These are phyloP conservation scores for Pharmacophagus antenor DNA, from an alignment of 2,888 invertebrate genomes.

Conservation along the genomic window DNA sequence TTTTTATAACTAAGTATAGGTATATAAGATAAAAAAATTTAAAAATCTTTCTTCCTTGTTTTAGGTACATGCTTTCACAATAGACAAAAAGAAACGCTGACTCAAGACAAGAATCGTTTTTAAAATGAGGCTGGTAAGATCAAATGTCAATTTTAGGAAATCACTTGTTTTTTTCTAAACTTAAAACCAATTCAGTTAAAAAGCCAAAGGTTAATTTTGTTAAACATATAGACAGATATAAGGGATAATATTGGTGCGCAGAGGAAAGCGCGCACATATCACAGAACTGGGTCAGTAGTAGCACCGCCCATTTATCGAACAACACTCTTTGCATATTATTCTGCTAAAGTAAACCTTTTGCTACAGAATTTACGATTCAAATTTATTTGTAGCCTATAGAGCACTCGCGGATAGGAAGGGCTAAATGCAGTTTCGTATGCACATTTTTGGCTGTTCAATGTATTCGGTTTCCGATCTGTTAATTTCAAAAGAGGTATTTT, in stretches of 20 bases:
- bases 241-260: slow-evolving; percentile 73
- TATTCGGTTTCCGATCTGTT: slow-evolving; percentile 15
- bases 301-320: slow-evolving; percentile 79
- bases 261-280: slow-evolving; percentile 76
- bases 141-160: slow-evolving; percentile 21
- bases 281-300: slow-evolving; percentile 79
- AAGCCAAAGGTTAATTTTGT: too few relatives aligned
- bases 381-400: slow-evolving; percentile 40
- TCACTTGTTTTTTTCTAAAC: neutral
- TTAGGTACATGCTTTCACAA: slow-evolving; percentile 58
- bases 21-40: neutral
- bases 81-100: slow-evolving; percentile 43
- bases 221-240: slow-evolving; percentile 64
- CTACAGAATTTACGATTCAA: slow-evolving; percentile 52
- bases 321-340: slow-evolving; percentile 45
- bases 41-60: slow-evolving; percentile 42
- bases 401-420: slow-evolving; percentile 53
- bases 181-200: too few relatives aligned
- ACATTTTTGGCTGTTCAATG: slow-evolving; percentile 51
- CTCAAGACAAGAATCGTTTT: slow-evolving; percentile 37
- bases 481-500: neutral
- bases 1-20: neutral
- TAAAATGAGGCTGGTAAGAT: slow-evolving; percentile 75
- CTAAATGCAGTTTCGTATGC: slow-evolving; percentile 65
- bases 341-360: slow-evolving; percentile 62